A percentile compares a stretch with the other conserved stretches of the same genome.
Evolutionary conservation across 37 sponge, comb jelly and placozoan genomes (phyloP).

Genomic region (Haliclona indistincta): DNA sequence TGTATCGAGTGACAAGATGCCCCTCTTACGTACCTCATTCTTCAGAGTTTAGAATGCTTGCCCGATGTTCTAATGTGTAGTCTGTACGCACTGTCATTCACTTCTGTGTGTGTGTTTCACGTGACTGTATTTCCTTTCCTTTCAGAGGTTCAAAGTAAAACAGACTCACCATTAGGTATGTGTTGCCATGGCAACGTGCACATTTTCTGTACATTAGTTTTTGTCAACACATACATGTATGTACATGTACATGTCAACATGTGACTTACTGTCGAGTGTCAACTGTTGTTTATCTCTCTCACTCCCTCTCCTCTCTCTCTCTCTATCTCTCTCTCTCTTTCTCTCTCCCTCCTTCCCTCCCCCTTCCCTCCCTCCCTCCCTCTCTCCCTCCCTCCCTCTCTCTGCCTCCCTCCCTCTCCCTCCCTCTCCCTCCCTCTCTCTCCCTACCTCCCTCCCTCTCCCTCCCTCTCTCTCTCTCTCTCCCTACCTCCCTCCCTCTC

Average conservation of each 20-base stretch:
- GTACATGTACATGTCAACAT: background rate
- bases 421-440: background rate
- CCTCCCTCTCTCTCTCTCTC: background rate
- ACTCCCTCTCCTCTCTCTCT: background rate
- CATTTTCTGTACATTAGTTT: background rate
- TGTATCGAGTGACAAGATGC: background rate
- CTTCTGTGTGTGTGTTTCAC: too few species aligned
- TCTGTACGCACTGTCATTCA: too few species aligned
- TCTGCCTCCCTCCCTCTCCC: background rate
- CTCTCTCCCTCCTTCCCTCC: background rate
- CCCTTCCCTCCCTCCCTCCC: background rate
- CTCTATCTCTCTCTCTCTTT: background rate
- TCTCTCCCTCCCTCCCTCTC: background rate
- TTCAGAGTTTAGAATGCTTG: background rate
- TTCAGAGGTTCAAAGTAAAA: too few species aligned
- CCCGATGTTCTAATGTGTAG: too few species aligned
- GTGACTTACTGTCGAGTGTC: too few species aligned
- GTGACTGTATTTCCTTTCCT: too few species aligned
- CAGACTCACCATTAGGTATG: too few species aligned
- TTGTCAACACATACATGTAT: background rate
- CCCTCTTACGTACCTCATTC: background rate
- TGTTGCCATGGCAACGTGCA: too few species aligned
- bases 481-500: background rate
- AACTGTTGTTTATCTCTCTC: background rate
- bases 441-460: background rate